A percentile compares a stretch with the other conserved stretches of the same genome.
Evolutionary conservation across 2,888 invertebrate species (phyloP).

Genomic region (Mylabris sibirica): DNA sequence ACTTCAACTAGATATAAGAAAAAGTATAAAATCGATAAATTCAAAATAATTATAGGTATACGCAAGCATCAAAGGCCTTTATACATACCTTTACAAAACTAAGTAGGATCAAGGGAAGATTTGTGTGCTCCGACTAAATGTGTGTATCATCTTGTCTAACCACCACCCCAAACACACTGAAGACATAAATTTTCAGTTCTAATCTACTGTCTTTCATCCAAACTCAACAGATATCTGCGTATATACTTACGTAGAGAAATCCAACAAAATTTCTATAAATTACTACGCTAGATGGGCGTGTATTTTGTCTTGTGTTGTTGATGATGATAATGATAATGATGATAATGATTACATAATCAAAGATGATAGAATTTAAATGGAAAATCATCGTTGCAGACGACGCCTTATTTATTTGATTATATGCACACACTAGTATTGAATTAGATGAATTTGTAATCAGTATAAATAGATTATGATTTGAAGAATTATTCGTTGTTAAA

Average conservation of each 20-base stretch:
- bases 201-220: background rate
- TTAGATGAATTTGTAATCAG: background rate
- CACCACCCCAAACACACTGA: background rate
- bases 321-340: background rate
- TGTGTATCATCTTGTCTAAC: background rate
- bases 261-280: background rate
- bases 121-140: background rate
- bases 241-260: background rate
- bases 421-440: background rate
- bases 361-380: background rate
- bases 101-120: background rate
- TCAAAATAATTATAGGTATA: background rate
- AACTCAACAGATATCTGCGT: background rate
- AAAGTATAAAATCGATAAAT: background rate
- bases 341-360: constrained; percentile 1
- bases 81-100: background rate
- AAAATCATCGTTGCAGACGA: background rate
- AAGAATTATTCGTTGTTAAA: too few relatives aligned
- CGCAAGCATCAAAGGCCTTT: background rate
- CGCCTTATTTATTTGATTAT: background rate
- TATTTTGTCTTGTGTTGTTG: background rate
- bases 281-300: background rate
- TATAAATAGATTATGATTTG: background rate
- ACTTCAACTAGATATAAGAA: background rate
- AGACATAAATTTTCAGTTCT: constrained; percentile 8